phyloP scores from a whole-genome alignment of 2,888 invertebrate genomes.

The Macaria liturata region DNA sequence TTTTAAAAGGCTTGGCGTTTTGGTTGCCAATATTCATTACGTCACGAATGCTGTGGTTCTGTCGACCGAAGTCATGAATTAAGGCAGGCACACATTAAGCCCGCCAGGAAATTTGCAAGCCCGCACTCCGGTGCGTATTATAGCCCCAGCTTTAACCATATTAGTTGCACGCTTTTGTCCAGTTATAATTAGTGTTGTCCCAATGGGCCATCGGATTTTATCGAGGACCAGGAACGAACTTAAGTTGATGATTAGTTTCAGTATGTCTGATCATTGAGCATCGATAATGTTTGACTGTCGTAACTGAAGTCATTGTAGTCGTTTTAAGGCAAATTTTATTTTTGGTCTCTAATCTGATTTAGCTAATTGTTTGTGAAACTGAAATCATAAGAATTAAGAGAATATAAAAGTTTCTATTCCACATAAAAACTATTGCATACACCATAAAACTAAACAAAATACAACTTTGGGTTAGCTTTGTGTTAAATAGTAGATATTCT shows the following conservation, averaged over 20 bases:
- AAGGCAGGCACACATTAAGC: slow-evolving; percentile 60
- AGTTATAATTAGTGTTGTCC: slow-evolving; percentile 34
- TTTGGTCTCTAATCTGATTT: no score
- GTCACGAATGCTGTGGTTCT: slow-evolving; percentile 55
- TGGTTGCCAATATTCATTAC: slow-evolving; percentile 59
- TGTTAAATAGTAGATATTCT: no score
- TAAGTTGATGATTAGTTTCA: slow-evolving; percentile 23
- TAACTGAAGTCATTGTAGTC: neutral
- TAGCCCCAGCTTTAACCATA: slow-evolving; percentile 32
- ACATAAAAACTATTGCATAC: no score
- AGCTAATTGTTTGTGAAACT: no score
- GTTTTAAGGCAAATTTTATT: no score
- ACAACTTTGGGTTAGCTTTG: no score
- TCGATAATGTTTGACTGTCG: neutral
- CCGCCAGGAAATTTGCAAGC: slow-evolving; percentile 69
- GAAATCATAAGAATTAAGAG: no score
- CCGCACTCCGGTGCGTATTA: slow-evolving; percentile 52
- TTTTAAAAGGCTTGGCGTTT: slow-evolving; percentile 43
- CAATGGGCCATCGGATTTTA: slow-evolving; percentile 26
- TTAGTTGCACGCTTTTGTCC: slow-evolving; percentile 36
- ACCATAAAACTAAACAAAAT: no score
- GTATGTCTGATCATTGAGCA: slow-evolving; percentile 8
- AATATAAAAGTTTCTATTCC: no score
- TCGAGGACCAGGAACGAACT: slow-evolving; percentile 20
- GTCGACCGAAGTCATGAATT: slow-evolving; percentile 64